Evolutionary conservation across 2,113 vertebrate genomes (phyloP).

Genomic region (Carollia perspicillata): DNA sequence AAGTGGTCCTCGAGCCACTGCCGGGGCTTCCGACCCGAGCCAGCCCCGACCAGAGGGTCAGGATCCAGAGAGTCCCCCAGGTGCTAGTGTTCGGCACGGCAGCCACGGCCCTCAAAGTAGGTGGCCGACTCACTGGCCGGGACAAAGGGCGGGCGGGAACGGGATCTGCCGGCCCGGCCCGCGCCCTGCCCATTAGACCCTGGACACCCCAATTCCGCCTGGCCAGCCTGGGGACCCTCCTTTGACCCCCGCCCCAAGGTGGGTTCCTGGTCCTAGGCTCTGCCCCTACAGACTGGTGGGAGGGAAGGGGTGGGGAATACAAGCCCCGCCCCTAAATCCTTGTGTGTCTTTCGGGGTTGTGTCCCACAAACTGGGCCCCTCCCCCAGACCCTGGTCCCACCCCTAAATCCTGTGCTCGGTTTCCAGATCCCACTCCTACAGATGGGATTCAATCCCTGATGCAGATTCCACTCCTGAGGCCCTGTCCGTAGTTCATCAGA

Average conservation of each 20-base stretch:
- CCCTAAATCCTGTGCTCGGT: background rate
- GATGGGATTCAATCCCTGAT: background rate
- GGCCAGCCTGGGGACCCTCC: background rate
- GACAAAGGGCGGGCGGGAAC: conserved; percentile 37
- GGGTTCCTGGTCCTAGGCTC: background rate
- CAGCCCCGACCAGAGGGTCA: conserved; percentile 80
- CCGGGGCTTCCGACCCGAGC: conserved; percentile 72
- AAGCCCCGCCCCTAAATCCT: background rate
- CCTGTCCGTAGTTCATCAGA: background rate
- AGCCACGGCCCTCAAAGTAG: conserved; percentile 81
- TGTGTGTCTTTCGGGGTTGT: background rate
- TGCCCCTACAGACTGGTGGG: background rate
- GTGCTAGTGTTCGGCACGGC: conserved; percentile 78
- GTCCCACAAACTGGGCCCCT: background rate
- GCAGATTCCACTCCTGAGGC: background rate
- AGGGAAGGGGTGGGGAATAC: background rate
- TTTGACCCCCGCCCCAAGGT: background rate
- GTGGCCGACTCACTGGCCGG: conserved; percentile 60
- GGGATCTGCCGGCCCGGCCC: conserved; percentile 23
- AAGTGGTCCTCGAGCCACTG: conserved; percentile 77
- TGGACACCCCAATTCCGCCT: background rate
- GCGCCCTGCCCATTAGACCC: background rate
- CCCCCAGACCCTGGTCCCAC: background rate
- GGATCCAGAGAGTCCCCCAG: conserved; percentile 81
- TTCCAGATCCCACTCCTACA: background rate